Conservation (phyloP, 2,113 vertebrate species). For the Octodon degus region DNA sequence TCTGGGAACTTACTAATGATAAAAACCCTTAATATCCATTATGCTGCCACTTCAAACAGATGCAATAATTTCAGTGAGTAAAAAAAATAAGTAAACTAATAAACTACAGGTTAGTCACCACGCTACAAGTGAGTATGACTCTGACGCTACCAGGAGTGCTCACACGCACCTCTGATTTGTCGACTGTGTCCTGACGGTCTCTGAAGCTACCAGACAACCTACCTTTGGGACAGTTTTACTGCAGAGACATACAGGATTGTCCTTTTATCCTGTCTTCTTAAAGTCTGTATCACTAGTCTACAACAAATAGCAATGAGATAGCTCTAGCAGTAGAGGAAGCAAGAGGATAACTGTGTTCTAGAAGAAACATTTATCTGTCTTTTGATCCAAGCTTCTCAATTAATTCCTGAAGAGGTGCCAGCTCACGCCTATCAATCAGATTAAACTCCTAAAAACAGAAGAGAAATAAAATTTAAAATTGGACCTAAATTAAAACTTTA, state of each 20-base stretch:
- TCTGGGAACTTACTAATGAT: slow-evolving; percentile 57
- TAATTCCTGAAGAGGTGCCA: slow-evolving; percentile 97
- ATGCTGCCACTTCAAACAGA: slow-evolving; percentile 47
- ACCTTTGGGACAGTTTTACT: slow-evolving; percentile 71
- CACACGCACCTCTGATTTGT: neutral
- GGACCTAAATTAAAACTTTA: slow-evolving; percentile 29
- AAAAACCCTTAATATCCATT: slow-evolving; percentile 61
- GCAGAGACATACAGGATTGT: slow-evolving; percentile 41
- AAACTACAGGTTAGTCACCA: slow-evolving; percentile 30
- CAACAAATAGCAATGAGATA: slow-evolving; percentile 69
- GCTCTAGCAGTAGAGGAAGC: slow-evolving; percentile 68
- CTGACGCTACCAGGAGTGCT: neutral
- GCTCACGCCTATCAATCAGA: slow-evolving; percentile 95
- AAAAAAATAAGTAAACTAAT: slow-evolving; percentile 41
- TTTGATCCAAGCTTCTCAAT: slow-evolving; percentile 98
- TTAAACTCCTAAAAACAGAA: slow-evolving; percentile 93
- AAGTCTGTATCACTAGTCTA: slow-evolving; percentile 71
- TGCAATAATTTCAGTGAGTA: slow-evolving; percentile 47
- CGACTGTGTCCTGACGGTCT: slow-evolving; percentile 24
- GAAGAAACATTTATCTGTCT: slow-evolving; percentile 92
- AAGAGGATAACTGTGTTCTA: slow-evolving; percentile 50
- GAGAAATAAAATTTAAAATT: slow-evolving; percentile 52
- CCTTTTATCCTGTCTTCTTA: slow-evolving; percentile 63
- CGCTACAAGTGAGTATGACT: neutral
- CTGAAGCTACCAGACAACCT: slow-evolving; percentile 42